These are phyloP conservation scores for Drosophila bipectinata DNA, from an alignment of 1,140 invertebrate genomes.

Conservation along the genomic window DNA sequence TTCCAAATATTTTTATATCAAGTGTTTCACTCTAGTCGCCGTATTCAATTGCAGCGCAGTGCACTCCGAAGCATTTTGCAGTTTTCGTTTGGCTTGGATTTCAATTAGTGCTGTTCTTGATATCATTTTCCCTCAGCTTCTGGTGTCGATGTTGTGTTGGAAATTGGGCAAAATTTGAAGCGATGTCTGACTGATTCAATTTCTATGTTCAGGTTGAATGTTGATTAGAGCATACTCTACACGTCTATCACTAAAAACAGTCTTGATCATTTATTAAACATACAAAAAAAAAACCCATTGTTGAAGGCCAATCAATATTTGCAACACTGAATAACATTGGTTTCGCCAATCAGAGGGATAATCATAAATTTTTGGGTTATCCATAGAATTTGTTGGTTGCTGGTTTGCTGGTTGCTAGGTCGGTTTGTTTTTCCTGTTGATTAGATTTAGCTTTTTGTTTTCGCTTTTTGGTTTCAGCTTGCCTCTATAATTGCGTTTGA, in stretches of 20 bases:
- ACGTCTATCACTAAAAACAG: background rate
- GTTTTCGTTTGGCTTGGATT: slow-evolving; percentile 26
- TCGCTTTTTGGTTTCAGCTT: slow-evolving; percentile 18
- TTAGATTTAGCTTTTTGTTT: slow-evolving; percentile 47
- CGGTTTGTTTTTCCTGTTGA: slow-evolving; percentile 44
- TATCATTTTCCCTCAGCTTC: slow-evolving; percentile 26
- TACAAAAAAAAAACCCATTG: too few species aligned
- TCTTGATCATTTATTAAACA: background rate
- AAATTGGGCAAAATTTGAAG: slow-evolving; percentile 9
- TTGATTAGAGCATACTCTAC: slow-evolving; percentile 2
- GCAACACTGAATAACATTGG: slow-evolving; percentile 4
- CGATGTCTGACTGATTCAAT: slow-evolving; percentile 17
- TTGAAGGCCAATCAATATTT: slow-evolving; percentile 6
- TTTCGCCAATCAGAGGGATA: slow-evolving; percentile 24
- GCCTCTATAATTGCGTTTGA: slow-evolving; percentile 8
- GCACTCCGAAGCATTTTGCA: slow-evolving; percentile 11
- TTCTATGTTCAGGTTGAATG: slow-evolving; percentile 2
- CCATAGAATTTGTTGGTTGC: slow-evolving; percentile 42
- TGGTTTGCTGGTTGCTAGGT: slow-evolving; percentile 6
- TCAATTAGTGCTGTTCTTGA: slow-evolving; percentile 28
- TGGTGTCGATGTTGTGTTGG: slow-evolving; percentile 12
- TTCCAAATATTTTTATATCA: slow-evolving; percentile 54
- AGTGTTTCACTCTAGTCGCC: slow-evolving; percentile 19
- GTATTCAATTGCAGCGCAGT: slow-evolving; percentile 26
- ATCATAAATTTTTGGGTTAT: slow-evolving; percentile 48